phyloP scores from a whole-genome alignment of 1,140 invertebrate species.

The Augochlora pura region DNA sequence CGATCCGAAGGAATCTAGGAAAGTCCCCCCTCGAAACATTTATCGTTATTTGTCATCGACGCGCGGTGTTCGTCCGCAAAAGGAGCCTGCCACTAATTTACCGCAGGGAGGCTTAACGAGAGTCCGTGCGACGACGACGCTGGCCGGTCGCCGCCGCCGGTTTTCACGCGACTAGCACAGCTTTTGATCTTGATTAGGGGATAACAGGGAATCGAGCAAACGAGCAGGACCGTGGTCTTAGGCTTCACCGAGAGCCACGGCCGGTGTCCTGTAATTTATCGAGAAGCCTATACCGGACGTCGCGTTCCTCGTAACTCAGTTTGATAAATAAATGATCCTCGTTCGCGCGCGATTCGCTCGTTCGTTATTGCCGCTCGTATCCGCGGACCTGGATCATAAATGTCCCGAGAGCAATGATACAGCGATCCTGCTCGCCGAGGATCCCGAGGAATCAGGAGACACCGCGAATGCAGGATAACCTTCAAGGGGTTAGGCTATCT shows the following conservation, averaged over 20 bases:
- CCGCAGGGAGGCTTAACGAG: constrained; percentile 12
- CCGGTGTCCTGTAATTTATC: constrained; percentile 45
- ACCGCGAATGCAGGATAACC: not conserved
- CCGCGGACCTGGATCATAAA: constrained; percentile 46
- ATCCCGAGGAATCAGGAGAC: not conserved
- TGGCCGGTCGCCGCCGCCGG: too few relatives aligned
- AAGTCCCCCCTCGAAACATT: not conserved
- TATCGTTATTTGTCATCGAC: constrained; percentile 30
- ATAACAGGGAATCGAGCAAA: constrained; percentile 20
- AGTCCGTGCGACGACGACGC: not conserved
- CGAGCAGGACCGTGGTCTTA: not conserved
- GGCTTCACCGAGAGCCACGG: constrained; percentile 7
- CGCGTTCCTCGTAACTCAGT: constrained; percentile 52
- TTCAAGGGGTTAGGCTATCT: too few relatives aligned
- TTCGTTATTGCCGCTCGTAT: constrained; percentile 22
- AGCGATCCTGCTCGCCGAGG: constrained; percentile 5
- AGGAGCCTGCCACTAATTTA: constrained; percentile 19
- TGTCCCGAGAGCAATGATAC: constrained; percentile 37
- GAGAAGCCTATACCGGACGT: constrained; percentile 35
- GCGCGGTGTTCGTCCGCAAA: not conserved
- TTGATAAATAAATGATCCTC: constrained; percentile 44
- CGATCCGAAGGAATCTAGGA: not conserved
- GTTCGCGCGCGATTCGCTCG: constrained; percentile 5
- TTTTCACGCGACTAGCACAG: constrained; percentile 21
- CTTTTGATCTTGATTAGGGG: constrained; percentile 42